Base-by-base conservation (phyloP, 2,797 vertebrate genomes). In the Bradypodion ventrale region DNA sequence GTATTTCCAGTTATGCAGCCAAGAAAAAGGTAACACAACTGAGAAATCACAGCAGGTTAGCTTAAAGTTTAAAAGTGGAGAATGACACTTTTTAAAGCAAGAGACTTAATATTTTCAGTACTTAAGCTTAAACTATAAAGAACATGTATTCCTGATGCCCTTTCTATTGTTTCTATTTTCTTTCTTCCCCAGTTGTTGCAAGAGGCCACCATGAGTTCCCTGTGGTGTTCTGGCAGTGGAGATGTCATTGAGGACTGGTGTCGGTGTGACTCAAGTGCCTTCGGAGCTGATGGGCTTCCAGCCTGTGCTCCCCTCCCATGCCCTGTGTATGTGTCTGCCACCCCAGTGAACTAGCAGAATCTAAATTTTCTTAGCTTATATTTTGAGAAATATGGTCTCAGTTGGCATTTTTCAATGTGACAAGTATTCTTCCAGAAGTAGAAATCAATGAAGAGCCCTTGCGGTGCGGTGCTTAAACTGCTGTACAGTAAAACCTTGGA, bases 221-320 rank as follows among this genome's bases (percentile, higher is more conserved):
- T 99, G 89, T 99, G 99, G 99, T 99, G 99, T 92, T 99, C 98
- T 0, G 98, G 98, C 84, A 98, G 97, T 0, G 99, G 99, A 27
- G 98, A 99, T 0, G 99, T 99, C 93, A 99, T 99, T 0, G 98
- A 99, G 87, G 98, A 99, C 94, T 99, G 98, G 98, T 99, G 99
- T 86, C 97, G 99, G 19, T 99, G 99, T 0, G 99, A 99, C 90
- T 98, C 98, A 68, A 97, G 96, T 7, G 98, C 99, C 59, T 99
- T 99, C 0, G 98, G 98, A 63, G 89, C 96, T 0, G 98, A 99
- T 0, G 99, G 99, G 70, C 97, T 99, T 74, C 99, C 99, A 82
- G 98, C 97, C 80, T 99, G 99, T 0, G 99, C 99, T 0, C 98
- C 99, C 19, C 97, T 99, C 73, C 97, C 98, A 0, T 98, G 98